phyloP scores from a whole-genome alignment of 2,113 vertebrate species.

The Uropsilus gracilis region DNA sequence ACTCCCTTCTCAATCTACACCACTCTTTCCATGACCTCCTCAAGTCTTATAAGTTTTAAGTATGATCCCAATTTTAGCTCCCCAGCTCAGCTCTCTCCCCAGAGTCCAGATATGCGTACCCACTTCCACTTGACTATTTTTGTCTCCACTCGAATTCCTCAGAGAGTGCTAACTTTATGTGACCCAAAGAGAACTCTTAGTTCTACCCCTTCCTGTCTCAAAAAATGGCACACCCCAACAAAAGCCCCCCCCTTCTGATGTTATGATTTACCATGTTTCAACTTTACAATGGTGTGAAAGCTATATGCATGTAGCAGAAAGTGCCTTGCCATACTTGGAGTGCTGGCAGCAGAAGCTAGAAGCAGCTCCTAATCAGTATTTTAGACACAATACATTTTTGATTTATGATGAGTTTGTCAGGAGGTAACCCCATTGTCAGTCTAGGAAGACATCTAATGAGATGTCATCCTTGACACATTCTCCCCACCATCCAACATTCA shows the following conservation, averaged over 20 bases:
- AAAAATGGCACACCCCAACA: background rate
- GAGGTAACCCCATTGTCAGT: background rate
- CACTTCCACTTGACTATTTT: background rate
- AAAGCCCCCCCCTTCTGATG: background rate
- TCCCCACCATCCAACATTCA: background rate
- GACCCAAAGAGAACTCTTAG: background rate
- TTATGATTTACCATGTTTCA: background rate
- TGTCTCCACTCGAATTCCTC: background rate
- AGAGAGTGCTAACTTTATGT: background rate
- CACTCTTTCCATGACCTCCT: background rate
- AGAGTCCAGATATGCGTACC: background rate
- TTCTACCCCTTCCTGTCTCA: background rate
- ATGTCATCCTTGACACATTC: background rate
- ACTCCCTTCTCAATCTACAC: background rate
- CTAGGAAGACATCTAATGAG: background rate
- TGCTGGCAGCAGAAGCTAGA: background rate
- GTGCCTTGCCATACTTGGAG: background rate
- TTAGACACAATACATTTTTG: background rate
- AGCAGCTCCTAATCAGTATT: background rate
- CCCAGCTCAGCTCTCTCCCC: background rate
- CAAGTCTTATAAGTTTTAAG: background rate
- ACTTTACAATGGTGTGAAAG: background rate
- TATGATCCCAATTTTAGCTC: constrained; percentile 6
- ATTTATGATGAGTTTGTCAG: background rate
- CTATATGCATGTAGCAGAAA: background rate